These are phyloP conservation scores for Rhingia rostrata DNA, from an alignment of 2,888 invertebrate species.

Conservation along the genomic window DNA sequence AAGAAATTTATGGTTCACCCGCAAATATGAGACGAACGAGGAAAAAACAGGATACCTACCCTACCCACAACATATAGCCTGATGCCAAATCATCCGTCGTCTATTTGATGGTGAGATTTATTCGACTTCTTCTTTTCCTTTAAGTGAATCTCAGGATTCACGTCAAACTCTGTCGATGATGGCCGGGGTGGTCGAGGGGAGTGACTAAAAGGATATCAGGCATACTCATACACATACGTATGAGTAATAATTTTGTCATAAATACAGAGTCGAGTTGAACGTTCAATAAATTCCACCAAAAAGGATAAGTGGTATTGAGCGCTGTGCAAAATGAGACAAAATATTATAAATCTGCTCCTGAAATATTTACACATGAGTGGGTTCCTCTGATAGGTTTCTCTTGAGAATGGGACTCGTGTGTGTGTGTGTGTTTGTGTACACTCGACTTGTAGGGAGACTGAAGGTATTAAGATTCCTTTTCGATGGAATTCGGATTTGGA, in stretches of 20 bases:
- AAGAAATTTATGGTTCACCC: slow-evolving; percentile 70
- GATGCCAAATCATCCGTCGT: slow-evolving; percentile 68
- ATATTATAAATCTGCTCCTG: slow-evolving; percentile 46
- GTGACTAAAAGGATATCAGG: slow-evolving; percentile 47
- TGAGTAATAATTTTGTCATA: slow-evolving; percentile 71
- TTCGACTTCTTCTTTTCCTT: slow-evolving; percentile 33
- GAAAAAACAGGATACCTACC: slow-evolving; percentile 15
- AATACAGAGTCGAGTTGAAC: slow-evolving; percentile 65
- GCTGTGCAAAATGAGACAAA: slow-evolving; percentile 6
- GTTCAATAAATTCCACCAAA: slow-evolving; percentile 66
- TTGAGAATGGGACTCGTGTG: not conserved
- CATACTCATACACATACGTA: slow-evolving; percentile 46
- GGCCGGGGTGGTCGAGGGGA: not conserved
- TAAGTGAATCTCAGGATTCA: slow-evolving; percentile 51
- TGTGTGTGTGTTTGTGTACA: not conserved
- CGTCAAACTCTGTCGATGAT: not conserved
- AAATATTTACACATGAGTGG: slow-evolving; percentile 69
- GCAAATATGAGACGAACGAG: slow-evolving; percentile 50
- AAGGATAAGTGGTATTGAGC: slow-evolving; percentile 52
- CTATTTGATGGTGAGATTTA: slow-evolving; percentile 61
- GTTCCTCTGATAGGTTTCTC: slow-evolving; percentile 48
- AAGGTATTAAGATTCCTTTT: slow-evolving; percentile 41
- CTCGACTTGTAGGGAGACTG: slow-evolving; percentile 1
- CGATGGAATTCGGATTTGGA: slow-evolving; percentile 39
- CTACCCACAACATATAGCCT: slow-evolving; percentile 53